Base-by-base conservation (phyloP, 2,797 vertebrate species). In the Halcyon leucocephala region DNA sequence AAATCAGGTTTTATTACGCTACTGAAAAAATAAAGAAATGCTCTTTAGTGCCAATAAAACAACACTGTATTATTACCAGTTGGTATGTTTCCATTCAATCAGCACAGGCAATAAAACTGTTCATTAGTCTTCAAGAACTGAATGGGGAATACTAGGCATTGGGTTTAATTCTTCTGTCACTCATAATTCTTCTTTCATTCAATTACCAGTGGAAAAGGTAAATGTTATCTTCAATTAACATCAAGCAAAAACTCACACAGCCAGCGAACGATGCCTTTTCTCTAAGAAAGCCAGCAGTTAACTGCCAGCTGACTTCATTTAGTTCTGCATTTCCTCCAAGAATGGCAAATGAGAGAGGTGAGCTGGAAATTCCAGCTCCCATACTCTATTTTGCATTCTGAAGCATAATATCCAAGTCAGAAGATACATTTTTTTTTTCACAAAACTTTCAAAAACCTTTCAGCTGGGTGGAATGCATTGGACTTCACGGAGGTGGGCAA, bases 1-100 rank as follows among this genome's bases (percentile, higher is more conserved):
- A 95, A 89, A 85, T 73, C 33, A 57, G 62, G 31, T 90, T 95
- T 96, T 82, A 95, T 61, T 74, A 77, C 29, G 35, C 61, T 73
- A 84, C 14, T 80, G 84, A 76, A 93, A 94, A 88, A 83, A 76
- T 4, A 55, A 67, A 82, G 8, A 65, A 77, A 87, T 2, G 10
- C 3, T 71, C 71, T 89, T 89, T 55, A 69, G 65, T 41, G 72
- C 51, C 76, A 91, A 31, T 86, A 90, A 83, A 93, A 24, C 19
- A 87, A 61, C 10, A 16, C 1, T 9, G 19, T 17, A 57, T 67
- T 86, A 88, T 61, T 74, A 41, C 42, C 9, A 20, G 57, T 71
- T 71, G 70, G 41, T 51, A 71, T 3, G 1, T 54, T 94, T 90
- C 82, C 76, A 70, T 79, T 94, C 94, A 81, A 70, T 61, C 84